Percentiles rank a stretch among this genome's conserved stretches.
These are phyloP conservation scores for Ganaspis brasiliensis DNA, from an alignment of 2,888 invertebrate genomes.

Conservation along the genomic window DNA sequence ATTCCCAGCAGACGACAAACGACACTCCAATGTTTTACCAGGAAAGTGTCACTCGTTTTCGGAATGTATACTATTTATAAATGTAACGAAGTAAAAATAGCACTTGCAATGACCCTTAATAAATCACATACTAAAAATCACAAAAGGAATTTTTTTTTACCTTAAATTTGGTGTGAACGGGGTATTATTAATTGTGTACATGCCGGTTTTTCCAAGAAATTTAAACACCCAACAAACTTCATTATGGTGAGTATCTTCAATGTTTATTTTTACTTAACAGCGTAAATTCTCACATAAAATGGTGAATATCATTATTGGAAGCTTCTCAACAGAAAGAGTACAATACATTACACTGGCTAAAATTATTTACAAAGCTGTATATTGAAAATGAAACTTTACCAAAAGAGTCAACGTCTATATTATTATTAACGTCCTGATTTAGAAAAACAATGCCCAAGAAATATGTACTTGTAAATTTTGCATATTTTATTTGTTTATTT, in stretches of 20 bases:
- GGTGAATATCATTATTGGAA: no score
- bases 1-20: background rate
- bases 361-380: no score
- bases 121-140: slow-evolving; percentile 17
- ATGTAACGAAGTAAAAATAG: slow-evolving; percentile 64
- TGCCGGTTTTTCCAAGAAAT: slow-evolving; percentile 12
- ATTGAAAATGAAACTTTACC: no score
- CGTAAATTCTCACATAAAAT: no score
- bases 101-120: slow-evolving; percentile 44
- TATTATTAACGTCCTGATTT: no score
- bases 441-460: no score
- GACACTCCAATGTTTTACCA: slow-evolving; percentile 45
- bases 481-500: no score
- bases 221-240: background rate
- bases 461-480: no score
- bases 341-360: no score
- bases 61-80: slow-evolving; percentile 74
- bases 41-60: slow-evolving; percentile 62
- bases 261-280: background rate
- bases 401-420: no score
- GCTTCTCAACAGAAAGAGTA: no score
- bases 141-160: slow-evolving; percentile 10
- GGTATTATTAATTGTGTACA: background rate
- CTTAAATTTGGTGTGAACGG: slow-evolving; percentile 2
- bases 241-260: slow-evolving; percentile 46